These are phyloP conservation scores for Alaudala cheleensis DNA, from an alignment of 2,113 vertebrate genomes.

Conservation along the genomic window DNA sequence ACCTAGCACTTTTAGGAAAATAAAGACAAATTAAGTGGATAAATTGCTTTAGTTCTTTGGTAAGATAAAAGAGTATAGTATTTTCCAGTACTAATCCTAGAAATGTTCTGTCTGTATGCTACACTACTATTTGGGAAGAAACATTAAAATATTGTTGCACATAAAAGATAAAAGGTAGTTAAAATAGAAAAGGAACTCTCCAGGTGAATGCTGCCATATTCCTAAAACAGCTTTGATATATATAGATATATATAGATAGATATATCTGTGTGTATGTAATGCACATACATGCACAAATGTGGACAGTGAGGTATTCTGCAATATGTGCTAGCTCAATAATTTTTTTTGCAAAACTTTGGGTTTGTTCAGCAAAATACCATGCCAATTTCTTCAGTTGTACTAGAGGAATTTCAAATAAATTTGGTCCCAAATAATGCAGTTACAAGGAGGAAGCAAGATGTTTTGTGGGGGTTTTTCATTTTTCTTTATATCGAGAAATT, in stretches of 20 bases:
- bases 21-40: not conserved
- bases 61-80: not conserved
- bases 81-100: not conserved
- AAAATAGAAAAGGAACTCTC: not conserved
- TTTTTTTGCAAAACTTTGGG: not conserved
- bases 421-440: not conserved
- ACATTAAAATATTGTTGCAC: not conserved
- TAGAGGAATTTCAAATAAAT: not conserved
- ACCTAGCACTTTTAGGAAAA: not conserved
- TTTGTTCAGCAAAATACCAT: not conserved
- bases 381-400: not conserved
- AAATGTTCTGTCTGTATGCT: not conserved
- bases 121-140: not conserved
- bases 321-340: not conserved
- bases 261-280: not conserved
- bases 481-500: not conserved
- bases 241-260: too few species aligned
- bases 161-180: not conserved
- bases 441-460: not conserved
- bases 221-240: not conserved
- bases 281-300: not conserved
- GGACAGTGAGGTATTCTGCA: rapidly evolving
- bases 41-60: not conserved
- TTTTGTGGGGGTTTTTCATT: not conserved
- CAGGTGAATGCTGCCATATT: not conserved